These are phyloP conservation scores for Carapus acus DNA, from an alignment of 2,797 vertebrate genomes.

Conservation along the genomic window DNA sequence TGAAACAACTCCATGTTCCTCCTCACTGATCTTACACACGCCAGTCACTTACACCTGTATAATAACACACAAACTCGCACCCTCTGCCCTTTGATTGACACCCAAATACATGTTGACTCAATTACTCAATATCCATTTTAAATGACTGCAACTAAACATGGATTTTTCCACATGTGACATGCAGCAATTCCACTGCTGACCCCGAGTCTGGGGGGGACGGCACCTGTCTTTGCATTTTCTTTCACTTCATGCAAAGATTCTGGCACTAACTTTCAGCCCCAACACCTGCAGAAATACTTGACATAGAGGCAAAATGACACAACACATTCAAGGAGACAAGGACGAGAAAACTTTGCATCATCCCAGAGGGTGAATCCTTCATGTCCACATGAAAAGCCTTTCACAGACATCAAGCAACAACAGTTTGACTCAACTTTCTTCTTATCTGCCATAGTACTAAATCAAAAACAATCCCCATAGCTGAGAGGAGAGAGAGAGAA, in stretches of 20 bases:
- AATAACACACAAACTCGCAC: too few relatives aligned
- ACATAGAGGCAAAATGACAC: not conserved
- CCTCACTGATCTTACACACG: constrained; percentile 3
- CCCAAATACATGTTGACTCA: constrained; percentile 1
- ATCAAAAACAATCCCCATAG: constrained; percentile 6
- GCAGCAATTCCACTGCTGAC: constrained; percentile 2
- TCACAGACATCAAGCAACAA: constrained; percentile 2
- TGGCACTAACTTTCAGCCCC: too few relatives aligned
- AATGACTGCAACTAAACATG: constrained; percentile 17
- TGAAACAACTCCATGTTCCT: not conserved
- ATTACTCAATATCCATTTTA: constrained; percentile 22
- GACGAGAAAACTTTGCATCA: constrained; percentile 34
- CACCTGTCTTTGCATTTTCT: not conserved
- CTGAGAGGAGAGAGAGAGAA: not conserved
- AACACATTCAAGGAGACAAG: too few relatives aligned
- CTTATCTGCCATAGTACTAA: too few relatives aligned
- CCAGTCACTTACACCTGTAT: constrained; percentile 4
- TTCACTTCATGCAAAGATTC: not conserved
- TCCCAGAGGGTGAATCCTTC: not conserved
- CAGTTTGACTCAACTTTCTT: constrained; percentile 16
- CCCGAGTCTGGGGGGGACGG: not conserved
- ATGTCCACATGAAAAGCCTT: not conserved
- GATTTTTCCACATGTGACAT: constrained; percentile 21
- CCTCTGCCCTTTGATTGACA: constrained; percentile 7
- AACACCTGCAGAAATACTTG: not conserved